Percentiles rank a stretch among this genome's conserved stretches.
Evolutionary conservation across 92 coral and sea anemone genomes (phyloP).

Genomic region (Epizoanthus fatuus): DNA sequence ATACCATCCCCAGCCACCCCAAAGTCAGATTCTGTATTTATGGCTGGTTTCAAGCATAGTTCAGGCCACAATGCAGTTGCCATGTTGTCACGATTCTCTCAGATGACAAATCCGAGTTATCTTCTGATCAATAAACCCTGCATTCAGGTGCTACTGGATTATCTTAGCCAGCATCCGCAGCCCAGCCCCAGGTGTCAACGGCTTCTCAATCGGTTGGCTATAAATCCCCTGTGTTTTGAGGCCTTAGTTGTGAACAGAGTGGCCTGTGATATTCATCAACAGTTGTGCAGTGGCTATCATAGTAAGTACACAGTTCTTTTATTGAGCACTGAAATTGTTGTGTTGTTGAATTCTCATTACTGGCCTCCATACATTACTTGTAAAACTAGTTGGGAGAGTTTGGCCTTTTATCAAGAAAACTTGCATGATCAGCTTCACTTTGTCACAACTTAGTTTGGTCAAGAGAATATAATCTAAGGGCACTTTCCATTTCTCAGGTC

Average conservation of each 20-base stretch:
- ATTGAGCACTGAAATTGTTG: background rate
- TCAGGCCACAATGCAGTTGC: constrained; percentile 80
- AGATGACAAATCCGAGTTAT: constrained; percentile 82
- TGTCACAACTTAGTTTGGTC: too few relatives aligned
- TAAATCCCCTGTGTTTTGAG: constrained; percentile 82
- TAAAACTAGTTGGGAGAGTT: too few relatives aligned
- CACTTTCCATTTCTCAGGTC: too few relatives aligned
- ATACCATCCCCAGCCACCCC: background rate
- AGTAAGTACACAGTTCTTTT: constrained; percentile 24
- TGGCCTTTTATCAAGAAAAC: too few relatives aligned
- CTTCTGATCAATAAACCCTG: constrained; percentile 80
- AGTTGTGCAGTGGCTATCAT: constrained; percentile 73
- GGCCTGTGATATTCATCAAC: constrained; percentile 84
- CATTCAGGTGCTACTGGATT: constrained; percentile 80
- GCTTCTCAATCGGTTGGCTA: constrained; percentile 72
- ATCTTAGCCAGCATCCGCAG: constrained; percentile 59
- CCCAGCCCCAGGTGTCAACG: constrained; percentile 91
- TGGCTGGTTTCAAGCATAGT: constrained; percentile 50
- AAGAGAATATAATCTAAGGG: too few relatives aligned
- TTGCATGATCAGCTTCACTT: too few relatives aligned
- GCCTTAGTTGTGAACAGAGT: constrained; percentile 73
- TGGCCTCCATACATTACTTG: background rate
- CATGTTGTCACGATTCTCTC: constrained; percentile 87
- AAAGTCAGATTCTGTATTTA: constrained; percentile 28
- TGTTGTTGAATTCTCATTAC: background rate